Conservation (phyloP, 2,113 vertebrate genomes). For the Anguilla japonica region DNA sequence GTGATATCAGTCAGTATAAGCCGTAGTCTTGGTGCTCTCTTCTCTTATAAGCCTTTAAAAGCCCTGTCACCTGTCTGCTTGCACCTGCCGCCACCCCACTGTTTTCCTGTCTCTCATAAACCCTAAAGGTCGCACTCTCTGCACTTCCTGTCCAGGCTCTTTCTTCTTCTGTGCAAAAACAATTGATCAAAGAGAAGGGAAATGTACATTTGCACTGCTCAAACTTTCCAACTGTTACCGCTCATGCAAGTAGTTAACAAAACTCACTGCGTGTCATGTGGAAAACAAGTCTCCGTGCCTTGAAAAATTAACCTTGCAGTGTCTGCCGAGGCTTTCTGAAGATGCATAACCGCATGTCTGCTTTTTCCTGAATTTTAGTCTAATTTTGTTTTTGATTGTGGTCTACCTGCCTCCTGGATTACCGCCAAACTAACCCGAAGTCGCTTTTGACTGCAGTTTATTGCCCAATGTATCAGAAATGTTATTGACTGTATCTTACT, state of each 20-base stretch:
- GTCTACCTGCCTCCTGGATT: background rate
- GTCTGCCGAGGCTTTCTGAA: background rate
- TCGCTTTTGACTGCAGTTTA: background rate
- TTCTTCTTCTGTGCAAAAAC: background rate
- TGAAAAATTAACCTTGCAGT: background rate
- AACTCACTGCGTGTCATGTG: background rate
- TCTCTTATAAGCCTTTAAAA: background rate
- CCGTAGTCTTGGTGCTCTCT: background rate
- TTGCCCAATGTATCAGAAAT: too few relatives aligned
- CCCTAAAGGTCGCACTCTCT: background rate
- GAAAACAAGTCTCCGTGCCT: background rate
- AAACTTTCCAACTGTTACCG: background rate
- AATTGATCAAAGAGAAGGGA: background rate
- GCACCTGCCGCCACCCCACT: background rate
- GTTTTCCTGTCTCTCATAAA: background rate
- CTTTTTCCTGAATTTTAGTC: background rate
- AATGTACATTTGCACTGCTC: background rate
- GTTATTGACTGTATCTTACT: background rate
- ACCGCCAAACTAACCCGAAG: background rate
- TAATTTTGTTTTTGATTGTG: background rate
- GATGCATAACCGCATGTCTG: background rate
- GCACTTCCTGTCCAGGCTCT: background rate
- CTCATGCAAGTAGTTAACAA: background rate
- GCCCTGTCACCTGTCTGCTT: background rate
- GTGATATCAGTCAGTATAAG: conserved; percentile 97